Evolutionary conservation across 2,888 invertebrate genomes (phyloP), one percentile per base, ranked within the genome.

Genomic region (Aethes cnicana): DNA sequence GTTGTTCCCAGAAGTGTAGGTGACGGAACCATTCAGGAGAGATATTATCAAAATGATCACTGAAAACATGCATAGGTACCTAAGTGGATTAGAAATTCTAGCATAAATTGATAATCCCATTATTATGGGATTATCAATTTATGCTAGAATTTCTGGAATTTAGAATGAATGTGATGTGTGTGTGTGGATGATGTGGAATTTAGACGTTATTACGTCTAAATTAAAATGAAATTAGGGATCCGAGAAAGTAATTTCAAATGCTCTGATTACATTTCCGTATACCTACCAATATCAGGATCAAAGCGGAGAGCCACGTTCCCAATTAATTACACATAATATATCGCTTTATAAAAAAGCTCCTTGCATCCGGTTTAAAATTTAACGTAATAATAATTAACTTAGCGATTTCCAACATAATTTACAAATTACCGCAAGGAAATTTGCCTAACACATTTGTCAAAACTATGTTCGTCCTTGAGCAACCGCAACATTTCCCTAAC

Each of bases 391-490:
- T 49, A 53, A 44, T 53, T 26, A 57, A 60, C 56, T 58, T 55
- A 48, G 48, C 47, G 56, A 55, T 57, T 56, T 37, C 32, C 28
- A 53, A 59, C 58, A 60, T 60, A 53, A 61, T 60, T 59, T 53
- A 56, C 35, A 41, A 47, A 60, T 63, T 56, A 53, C 54, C 47
- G 54, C 50, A 44, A 55, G 48, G 54, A 56, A 60, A 58, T 57
- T 62, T 55, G 44, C 54, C 41, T 43, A 55, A 56, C 53, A 55
- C 60, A 62, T 63, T 62, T 63, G 59, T 58, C 56, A 60, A 58
- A 61, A 60, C 56, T 56, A 55, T 53, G 47, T 53, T 43, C 55
- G 39, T 42, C 39, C 54, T 21, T 35, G 35, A 35, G 50, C 23
- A 21, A 39, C 49, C 49, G 49, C 55, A 56, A 46, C 52, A 33